These are phyloP conservation scores for Pteria penguin DNA, from an alignment of 2,888 invertebrate species.

Conservation along the genomic window DNA sequence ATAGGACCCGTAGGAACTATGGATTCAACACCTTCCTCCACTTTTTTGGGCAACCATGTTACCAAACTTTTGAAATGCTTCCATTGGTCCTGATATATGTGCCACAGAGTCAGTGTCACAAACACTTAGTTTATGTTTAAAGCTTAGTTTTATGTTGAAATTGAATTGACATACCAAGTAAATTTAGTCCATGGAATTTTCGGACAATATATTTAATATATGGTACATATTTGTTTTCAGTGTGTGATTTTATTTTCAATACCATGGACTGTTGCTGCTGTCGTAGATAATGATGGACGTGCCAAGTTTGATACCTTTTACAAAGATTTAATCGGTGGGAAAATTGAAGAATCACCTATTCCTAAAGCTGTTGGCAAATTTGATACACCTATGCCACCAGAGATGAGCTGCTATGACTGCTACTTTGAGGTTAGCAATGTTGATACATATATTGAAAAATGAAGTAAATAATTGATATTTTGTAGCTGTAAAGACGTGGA, in stretches of 20 bases:
- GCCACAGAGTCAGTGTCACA: too few species aligned
- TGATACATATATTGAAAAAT: too few species aligned
- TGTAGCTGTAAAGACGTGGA: too few species aligned
- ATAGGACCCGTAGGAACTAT: too few species aligned
- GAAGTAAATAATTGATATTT: too few species aligned
- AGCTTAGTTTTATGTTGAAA: too few species aligned
- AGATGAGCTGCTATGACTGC: conserved; percentile 90
- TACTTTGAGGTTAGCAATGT: conserved; percentile 83
- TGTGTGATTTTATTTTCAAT: conserved; percentile 88
- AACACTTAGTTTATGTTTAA: too few species aligned
- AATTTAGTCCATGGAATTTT: not conserved
- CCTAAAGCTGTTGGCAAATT: conserved; percentile 85
- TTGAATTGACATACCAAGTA: too few species aligned
- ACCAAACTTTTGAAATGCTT: too few species aligned
- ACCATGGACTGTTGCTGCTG: conserved; percentile 92
- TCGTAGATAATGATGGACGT: conserved; percentile 87
- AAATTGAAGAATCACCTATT: conserved; percentile 81
- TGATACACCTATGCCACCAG: conserved; percentile 87
- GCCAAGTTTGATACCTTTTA: conserved; percentile 89
- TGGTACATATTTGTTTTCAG: conserved; percentile 81
- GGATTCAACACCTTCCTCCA: too few species aligned
- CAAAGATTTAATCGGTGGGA: conserved; percentile 81
- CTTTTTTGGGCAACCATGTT: too few species aligned
- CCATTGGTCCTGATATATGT: too few species aligned
- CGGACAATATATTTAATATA: not conserved